Percentiles rank a stretch among this genome's conserved stretches.
These are phyloP conservation scores for Athripsodes cinereus DNA, from an alignment of 2,888 invertebrate species.

Conservation along the genomic window DNA sequence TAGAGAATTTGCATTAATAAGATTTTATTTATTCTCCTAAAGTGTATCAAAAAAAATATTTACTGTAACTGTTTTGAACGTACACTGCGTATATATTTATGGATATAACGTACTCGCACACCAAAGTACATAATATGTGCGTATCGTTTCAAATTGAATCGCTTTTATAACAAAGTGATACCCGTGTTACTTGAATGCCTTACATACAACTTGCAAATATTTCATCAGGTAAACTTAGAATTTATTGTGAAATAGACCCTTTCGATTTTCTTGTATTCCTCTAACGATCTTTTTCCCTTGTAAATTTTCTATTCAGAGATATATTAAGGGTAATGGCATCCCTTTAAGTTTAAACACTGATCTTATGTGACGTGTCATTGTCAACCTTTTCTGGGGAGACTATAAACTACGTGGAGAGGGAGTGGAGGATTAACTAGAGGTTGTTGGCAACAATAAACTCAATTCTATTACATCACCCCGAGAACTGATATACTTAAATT, in stretches of 20 bases:
- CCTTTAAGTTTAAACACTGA: slow-evolving; percentile 6
- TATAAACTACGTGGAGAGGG: slow-evolving; percentile 9
- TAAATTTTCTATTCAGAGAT: neutral
- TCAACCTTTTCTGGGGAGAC: slow-evolving; percentile 9
- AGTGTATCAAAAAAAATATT: too few species aligned
- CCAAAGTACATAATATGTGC: too few species aligned
- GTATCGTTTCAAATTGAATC: neutral
- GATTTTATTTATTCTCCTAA: too few species aligned
- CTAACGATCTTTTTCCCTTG: slow-evolving; percentile 10
- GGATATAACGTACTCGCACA: too few species aligned
- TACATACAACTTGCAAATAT: neutral
- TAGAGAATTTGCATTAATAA: too few species aligned
- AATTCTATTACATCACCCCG: slow-evolving; percentile 24
- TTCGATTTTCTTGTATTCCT: slow-evolving; percentile 23
- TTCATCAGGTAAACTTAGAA: neutral
- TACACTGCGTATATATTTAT: too few species aligned
- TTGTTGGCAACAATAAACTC: slow-evolving; percentile 23
- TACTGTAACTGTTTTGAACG: too few species aligned
- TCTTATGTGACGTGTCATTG: slow-evolving; percentile 11
- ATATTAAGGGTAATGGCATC: neutral
- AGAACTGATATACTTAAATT: slow-evolving; percentile 15
- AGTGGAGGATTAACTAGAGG: slow-evolving; percentile 25
- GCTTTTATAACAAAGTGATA: neutral
- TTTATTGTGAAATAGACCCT: neutral
- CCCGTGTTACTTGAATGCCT: neutral